These are phyloP conservation scores for Trichonephila clavipes DNA, from an alignment of 1,140 invertebrate genomes.

Conservation along the genomic window DNA sequence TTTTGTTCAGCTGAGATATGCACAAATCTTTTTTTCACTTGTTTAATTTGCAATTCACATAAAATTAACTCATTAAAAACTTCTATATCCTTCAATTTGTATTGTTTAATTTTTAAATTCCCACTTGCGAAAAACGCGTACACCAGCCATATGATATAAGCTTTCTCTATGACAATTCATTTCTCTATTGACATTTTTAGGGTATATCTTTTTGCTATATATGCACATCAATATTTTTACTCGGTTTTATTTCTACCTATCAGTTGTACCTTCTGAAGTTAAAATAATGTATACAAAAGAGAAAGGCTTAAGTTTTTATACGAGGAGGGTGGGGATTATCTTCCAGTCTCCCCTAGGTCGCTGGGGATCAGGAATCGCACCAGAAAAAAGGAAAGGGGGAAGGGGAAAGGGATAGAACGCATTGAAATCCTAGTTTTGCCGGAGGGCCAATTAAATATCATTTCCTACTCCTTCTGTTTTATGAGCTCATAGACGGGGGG, in stretches of 20 bases:
- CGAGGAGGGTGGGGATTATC: background rate
- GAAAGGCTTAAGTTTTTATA: background rate
- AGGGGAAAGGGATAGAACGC: background rate
- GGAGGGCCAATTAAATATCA: constrained; percentile 42
- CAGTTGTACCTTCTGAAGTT: background rate
- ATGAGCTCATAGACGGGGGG: background rate
- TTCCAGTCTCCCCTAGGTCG: background rate
- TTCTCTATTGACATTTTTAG: no score
- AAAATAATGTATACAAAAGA: background rate
- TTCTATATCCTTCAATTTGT: no score
- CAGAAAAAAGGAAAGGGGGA: background rate
- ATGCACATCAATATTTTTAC: no score
- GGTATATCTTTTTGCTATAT: no score
- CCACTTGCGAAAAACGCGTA: no score
- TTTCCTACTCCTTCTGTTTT: background rate
- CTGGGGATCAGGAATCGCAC: constrained; percentile 14
- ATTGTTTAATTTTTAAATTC: no score
- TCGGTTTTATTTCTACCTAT: background rate
- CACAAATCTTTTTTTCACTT: no score
- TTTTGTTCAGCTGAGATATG: no score
- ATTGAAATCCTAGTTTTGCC: constrained; percentile 5
- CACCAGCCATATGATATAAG: no score
- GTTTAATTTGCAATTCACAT: no score
- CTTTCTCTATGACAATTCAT: no score
- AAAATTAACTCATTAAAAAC: no score